Conservation (phyloP, 2,888 invertebrate species). For the Nesidiocoris tenuis region DNA sequence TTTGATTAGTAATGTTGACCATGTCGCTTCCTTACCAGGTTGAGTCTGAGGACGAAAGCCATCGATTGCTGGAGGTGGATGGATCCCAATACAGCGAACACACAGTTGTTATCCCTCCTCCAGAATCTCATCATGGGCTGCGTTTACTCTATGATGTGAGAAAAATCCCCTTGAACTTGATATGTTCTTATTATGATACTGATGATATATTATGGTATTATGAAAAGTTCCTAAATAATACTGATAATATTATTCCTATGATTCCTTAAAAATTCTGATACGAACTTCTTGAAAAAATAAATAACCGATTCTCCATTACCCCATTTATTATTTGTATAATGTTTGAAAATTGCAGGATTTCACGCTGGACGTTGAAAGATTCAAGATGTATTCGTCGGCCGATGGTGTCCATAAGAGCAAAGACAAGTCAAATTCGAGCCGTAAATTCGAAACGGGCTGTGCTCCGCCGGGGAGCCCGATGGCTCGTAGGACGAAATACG, state of each 20-base stretch:
- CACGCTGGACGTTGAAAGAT: conserved; percentile 31
- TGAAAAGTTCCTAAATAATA: no score
- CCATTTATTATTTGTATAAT: no score
- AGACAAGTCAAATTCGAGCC: conserved; percentile 24
- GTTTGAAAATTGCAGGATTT: conserved; percentile 22
- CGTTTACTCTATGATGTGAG: conserved; percentile 28
- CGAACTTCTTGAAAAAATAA: no score
- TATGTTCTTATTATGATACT: no score
- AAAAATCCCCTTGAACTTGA: no score
- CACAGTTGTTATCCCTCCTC: conserved; percentile 92
- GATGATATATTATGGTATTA: no score
- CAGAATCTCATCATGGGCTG: conserved; percentile 64
- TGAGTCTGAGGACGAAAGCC: conserved; percentile 59
- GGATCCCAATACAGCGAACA: conserved; percentile 78
- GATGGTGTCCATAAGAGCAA: conserved; percentile 14
- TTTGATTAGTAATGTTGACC: no score
- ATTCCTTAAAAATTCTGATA: no score
- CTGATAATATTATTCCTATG: no score
- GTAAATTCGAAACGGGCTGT: conserved; percentile 24
- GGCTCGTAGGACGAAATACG: conserved; percentile 91
- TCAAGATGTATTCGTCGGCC: conserved; percentile 16
- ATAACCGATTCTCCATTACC: no score
- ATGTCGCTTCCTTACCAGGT: no score
- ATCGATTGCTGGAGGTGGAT: conserved; percentile 76
- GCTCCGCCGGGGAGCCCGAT: conserved; percentile 78